phyloP scores from a whole-genome alignment of 2,797 vertebrate species.

The Xenopus petersii region DNA sequence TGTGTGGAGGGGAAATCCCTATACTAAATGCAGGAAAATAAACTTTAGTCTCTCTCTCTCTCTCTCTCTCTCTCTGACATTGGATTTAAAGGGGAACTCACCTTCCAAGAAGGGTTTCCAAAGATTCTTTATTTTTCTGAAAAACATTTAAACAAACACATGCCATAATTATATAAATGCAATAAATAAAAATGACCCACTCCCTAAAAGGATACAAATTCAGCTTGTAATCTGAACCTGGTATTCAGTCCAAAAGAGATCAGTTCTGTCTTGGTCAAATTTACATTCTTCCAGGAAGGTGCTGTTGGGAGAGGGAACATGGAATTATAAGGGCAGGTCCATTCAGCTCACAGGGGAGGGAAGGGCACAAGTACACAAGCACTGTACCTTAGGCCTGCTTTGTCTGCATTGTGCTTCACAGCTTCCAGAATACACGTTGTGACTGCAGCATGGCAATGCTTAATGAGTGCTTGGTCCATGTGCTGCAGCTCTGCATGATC shows the following conservation, averaged over 20 bases:
- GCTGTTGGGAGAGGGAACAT: conserved; percentile 60
- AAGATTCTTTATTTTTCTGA: conserved; percentile 83
- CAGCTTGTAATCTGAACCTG: conserved; percentile 68
- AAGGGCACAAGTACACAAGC: not conserved
- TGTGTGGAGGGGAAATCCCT: conserved; percentile 77
- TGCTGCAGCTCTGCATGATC: conserved; percentile 82
- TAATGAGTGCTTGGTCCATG: conserved; percentile 79
- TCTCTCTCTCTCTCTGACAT: not conserved
- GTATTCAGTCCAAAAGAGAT: conserved; percentile 78
- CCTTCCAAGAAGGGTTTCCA: conserved; percentile 83
- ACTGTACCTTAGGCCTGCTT: conserved; percentile 80
- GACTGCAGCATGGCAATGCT: conserved; percentile 81
- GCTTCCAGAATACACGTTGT: conserved; percentile 85
- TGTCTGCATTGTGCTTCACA: conserved; percentile 83
- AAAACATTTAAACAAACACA: conserved; percentile 16
- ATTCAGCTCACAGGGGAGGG: not conserved
- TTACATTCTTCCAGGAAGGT: conserved; percentile 84
- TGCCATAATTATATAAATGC: too few relatives aligned
- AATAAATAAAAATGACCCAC: conserved; percentile 17
- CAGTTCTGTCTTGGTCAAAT: conserved; percentile 82
- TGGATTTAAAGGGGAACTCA: conserved; percentile 59
- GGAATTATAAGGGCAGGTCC: not conserved
- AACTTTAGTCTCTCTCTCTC: too few relatives aligned
- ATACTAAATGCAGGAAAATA: conserved; percentile 71
- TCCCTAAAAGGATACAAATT: conserved; percentile 10